A percentile compares a stretch with the other conserved stretches of the same genome.
Evolutionary conservation across 2,888 invertebrate species (phyloP).

Genomic region (Caenorhabditis angaria): DNA sequence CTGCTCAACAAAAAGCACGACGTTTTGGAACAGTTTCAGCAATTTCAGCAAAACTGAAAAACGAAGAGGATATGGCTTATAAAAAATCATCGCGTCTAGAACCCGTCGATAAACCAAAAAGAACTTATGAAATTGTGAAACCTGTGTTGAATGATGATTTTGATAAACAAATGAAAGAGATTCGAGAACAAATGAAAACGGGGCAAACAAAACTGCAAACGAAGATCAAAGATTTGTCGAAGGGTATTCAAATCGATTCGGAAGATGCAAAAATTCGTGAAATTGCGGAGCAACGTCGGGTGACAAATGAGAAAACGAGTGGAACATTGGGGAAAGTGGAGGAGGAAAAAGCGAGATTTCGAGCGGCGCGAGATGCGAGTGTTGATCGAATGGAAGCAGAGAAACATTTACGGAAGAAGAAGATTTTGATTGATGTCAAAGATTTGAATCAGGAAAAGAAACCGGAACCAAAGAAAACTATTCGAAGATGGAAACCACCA

Average conservation of each 20-base stretch:
- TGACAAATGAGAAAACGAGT: conserved; percentile 31
- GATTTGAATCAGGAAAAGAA: conserved; percentile 25
- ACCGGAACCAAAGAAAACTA: conserved; percentile 52
- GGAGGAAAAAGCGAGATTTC: conserved; percentile 63
- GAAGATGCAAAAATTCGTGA: conserved; percentile 48
- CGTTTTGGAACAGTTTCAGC: conserved; percentile 58
- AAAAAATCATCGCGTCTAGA: conserved; percentile 56
- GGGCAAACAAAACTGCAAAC: conserved; percentile 60
- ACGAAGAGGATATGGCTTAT: conserved; percentile 42
- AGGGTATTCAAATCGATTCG: conserved; percentile 42
- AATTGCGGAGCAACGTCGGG: conserved; percentile 44
- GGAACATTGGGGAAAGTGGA: conserved; percentile 59
- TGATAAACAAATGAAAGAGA: conserved; percentile 69
- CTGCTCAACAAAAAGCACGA: conserved; percentile 58
- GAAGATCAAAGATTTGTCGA: conserved; percentile 53
- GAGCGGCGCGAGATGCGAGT: conserved; percentile 51
- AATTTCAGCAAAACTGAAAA: conserved; percentile 38
- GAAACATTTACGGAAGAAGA: conserved; percentile 45
- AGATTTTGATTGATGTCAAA: conserved; percentile 27
- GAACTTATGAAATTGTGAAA: conserved; percentile 63
- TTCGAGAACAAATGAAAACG: conserved; percentile 67
- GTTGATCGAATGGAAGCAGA: conserved; percentile 25
- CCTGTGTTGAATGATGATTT: conserved; percentile 69
- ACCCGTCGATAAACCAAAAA: conserved; percentile 53
- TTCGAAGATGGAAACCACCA: conserved; percentile 50